These are phyloP conservation scores for Temnothorax unifasciatus DNA, from an alignment of 2,888 invertebrate species.

Conservation along the genomic window DNA sequence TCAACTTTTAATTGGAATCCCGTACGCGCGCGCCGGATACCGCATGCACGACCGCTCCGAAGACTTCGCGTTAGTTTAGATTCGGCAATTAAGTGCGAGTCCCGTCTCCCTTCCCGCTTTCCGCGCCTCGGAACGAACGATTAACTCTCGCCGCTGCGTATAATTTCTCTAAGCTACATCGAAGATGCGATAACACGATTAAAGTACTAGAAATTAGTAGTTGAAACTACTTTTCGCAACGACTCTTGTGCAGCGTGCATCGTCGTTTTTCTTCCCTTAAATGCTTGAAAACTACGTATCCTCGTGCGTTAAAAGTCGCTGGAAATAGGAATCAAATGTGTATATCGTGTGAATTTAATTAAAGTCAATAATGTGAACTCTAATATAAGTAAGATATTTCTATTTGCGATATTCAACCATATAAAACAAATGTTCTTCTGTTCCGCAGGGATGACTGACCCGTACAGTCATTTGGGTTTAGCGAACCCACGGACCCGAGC, in stretches of 20 bases:
- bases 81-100: constrained; percentile 37
- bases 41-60: constrained; percentile 19
- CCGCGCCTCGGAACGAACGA: constrained; percentile 4
- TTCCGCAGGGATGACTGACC: not conserved
- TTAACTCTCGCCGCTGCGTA: constrained; percentile 35
- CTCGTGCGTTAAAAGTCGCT: not conserved
- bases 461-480: not conserved
- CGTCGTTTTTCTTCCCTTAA: not conserved
- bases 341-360: not conserved
- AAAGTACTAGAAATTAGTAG: constrained; percentile 5
- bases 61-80: constrained; percentile 43
- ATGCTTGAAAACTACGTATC: not conserved
- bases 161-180: not conserved
- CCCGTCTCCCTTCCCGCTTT: not conserved
- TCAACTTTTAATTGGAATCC: constrained; percentile 56
- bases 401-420: not conserved
- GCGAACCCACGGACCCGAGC: not conserved
- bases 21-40: constrained; percentile 47
- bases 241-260: not conserved
- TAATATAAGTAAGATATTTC: not conserved
- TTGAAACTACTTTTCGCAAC: constrained; percentile 5
- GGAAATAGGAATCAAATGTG: not conserved
- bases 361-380: not conserved
- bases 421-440: not conserved
- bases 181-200: constrained; percentile 9